phyloP scores from a whole-genome alignment of 2,888 invertebrate species.

The Thelaira solivaga region DNA sequence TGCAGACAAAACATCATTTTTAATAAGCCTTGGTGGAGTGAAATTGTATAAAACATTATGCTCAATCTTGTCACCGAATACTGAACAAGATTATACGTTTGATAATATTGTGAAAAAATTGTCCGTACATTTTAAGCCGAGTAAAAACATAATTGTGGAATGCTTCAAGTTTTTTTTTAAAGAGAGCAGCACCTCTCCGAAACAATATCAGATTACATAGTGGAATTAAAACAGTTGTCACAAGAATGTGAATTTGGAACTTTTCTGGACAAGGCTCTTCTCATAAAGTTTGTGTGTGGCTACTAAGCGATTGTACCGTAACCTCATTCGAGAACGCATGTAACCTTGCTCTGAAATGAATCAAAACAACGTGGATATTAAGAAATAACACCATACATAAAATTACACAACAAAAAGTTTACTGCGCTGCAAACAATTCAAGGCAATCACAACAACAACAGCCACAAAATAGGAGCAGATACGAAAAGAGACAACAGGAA shows the following conservation, averaged over 20 bases:
- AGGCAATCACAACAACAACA: no score
- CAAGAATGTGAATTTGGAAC: slow-evolving; percentile 18
- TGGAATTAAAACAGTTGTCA: slow-evolving; percentile 32
- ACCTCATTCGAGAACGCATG: slow-evolving; percentile 19
- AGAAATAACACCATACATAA: no score
- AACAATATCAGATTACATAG: slow-evolving; percentile 23
- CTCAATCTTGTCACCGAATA: slow-evolving; percentile 35
- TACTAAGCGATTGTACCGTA: not conserved
- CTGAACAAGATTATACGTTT: slow-evolving; percentile 19
- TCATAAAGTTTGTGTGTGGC: slow-evolving; percentile 22
- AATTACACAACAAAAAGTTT: no score
- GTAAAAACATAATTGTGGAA: slow-evolving; percentile 33
- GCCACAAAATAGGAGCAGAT: no score
- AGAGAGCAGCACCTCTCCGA: slow-evolving; percentile 21
- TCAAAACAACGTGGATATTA: not conserved
- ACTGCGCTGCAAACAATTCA: no score
- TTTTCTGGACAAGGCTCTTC: slow-evolving; percentile 4
- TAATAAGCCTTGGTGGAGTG: slow-evolving; percentile 27
- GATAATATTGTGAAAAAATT: slow-evolving; percentile 4
- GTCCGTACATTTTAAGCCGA: slow-evolving; percentile 32
- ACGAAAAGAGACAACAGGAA: no score
- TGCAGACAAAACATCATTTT: no score
- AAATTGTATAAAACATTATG: slow-evolving; percentile 35
- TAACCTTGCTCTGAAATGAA: not conserved
- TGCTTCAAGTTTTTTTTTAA: slow-evolving; percentile 35